Evolutionary conservation across 1,140 invertebrate species (phyloP), one percentile per base, ranked within the genome.

Genomic region (Ips nitidus): DNA sequence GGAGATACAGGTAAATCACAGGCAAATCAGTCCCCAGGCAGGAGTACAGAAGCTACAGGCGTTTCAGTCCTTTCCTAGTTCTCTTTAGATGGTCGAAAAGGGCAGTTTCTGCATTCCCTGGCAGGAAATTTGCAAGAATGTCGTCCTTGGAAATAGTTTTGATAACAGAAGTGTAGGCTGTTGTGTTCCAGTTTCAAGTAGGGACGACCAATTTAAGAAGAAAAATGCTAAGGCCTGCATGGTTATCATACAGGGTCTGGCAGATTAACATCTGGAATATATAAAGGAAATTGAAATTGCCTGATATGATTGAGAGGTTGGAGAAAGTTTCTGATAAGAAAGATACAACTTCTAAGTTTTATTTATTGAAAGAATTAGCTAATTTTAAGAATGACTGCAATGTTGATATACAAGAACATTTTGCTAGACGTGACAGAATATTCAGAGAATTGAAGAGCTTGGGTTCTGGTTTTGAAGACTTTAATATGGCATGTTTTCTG

Each of bases 401-500:
- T 39, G 7, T 6, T 2, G 43, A 70, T 47, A 6, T 64, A 38
- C 61, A 64, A 52, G 39, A 57, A 2, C 70, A 71, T 71, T 71
- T 68, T 58, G 2, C 55, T 4, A 71, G 64, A 52, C 58, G 38
- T 56, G 67, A 72, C 55, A 52, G n/a, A 61, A 61, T 70, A 3
- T 56, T 73, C 4, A 40, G 63, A 52, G 62, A 73, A 61, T 58
- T 73, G 8, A 55, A 61, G 57, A 63, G 38, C 4, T 8, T 56
- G 57, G 45, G 63, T 40, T 22, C 22, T 22, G 62, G n/a, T 39
- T 62, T 73, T 40, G 55, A 62, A 47, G 52, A 70, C 7, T 66
- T 58, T 56, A 63, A 70, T 70, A 59, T 70, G 37, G n/a, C 43
- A 38, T 73, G 71, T 43, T 66, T 62, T 66, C 39, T 73, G 3